Conservation (phyloP, 1,140 invertebrate genomes). For the Zaprionus tsacasi region DNA sequence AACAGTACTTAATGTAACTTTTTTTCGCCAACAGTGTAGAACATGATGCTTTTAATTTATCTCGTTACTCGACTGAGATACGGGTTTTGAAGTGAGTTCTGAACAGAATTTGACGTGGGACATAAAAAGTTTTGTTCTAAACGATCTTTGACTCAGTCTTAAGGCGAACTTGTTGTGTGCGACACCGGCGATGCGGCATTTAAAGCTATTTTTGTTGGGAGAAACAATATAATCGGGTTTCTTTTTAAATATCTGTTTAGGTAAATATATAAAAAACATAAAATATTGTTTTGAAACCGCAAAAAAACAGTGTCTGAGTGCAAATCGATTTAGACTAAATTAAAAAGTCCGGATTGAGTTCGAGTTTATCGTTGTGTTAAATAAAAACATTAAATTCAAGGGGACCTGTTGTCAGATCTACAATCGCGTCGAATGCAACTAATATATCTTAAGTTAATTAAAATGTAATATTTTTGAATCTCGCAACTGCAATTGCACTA, state of each 20-base stretch:
- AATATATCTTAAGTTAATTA: conserved; percentile 38
- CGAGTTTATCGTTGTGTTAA: background rate
- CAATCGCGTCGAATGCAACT: conserved; percentile 25
- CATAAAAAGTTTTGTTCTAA: conserved; percentile 70
- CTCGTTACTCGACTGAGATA: conserved; percentile 43
- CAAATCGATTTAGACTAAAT: background rate
- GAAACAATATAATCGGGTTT: conserved; percentile 1
- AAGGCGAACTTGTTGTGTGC: conserved; percentile 49
- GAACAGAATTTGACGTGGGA: conserved; percentile 36
- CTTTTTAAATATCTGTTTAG: conserved; percentile 2
- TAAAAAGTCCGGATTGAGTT: background rate
- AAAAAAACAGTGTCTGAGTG: background rate
- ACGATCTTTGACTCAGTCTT: conserved; percentile 67
- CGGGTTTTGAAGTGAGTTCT: conserved; percentile 55
- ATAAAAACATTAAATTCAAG: background rate
- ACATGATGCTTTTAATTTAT: conserved; percentile 48
- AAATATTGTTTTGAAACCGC: background rate
- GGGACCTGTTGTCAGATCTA: background rate
- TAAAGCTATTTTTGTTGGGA: conserved; percentile 27
- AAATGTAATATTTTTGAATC: background rate
- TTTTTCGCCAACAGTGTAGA: conserved; percentile 7
- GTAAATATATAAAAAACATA: conserved; percentile 17
- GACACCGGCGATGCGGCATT: conserved; percentile 34
- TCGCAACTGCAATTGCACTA: background rate
- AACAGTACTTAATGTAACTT: background rate